Evolutionary conservation across 1,140 invertebrate genomes (phyloP).

Genomic region (Parasteatoda tepidariorum): DNA sequence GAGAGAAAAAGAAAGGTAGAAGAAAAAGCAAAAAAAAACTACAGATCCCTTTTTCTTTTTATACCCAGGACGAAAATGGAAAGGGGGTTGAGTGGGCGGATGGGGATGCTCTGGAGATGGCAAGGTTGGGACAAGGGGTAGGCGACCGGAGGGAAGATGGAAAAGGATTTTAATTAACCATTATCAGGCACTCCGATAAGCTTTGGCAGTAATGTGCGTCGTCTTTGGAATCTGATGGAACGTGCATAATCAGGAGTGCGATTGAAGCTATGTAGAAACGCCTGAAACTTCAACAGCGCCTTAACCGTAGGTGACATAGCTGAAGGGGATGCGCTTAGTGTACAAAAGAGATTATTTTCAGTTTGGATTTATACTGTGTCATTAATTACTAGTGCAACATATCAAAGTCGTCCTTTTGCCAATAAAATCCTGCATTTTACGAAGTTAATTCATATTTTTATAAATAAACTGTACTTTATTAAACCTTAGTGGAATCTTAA

Average conservation of each 20-base stretch:
- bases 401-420: no score
- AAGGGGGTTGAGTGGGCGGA: neutral
- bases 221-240: conserved; percentile 43
- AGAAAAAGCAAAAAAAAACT: neutral
- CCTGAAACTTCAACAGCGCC: neutral
- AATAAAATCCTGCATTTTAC: no score
- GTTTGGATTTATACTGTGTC: no score
- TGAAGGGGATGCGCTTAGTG: no score
- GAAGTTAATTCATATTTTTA: no score
- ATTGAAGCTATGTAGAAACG: conserved; percentile 9
- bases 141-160: neutral
- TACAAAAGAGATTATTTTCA: no score
- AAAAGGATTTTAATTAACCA: conserved; percentile 53
- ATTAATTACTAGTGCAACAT: no score
- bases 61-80: neutral
- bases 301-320: no score
- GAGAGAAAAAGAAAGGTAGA: neutral
- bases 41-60: neutral
- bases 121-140: neutral
- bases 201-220: conserved; percentile 27
- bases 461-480: no score
- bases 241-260: conserved; percentile 18
- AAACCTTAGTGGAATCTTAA: no score
- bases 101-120: neutral
- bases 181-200: conserved; percentile 50